These are phyloP conservation scores for Ageneiosus marmoratus DNA, from an alignment of 2,113 vertebrate genomes.

Conservation along the genomic window DNA sequence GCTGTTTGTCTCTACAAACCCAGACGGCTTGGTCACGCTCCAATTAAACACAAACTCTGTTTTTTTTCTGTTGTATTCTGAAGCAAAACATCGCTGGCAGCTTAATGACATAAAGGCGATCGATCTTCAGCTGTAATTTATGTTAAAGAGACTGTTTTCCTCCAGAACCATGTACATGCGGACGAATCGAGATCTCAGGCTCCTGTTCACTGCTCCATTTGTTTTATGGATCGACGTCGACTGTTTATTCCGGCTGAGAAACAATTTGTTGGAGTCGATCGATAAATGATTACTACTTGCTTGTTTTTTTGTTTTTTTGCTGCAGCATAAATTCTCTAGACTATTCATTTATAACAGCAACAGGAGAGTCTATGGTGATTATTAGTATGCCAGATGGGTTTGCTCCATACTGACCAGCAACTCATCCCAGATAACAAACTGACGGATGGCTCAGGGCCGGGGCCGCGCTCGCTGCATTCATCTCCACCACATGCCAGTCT, in stretches of 20 bases:
- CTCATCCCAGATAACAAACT: not conserved
- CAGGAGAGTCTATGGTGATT: not conserved
- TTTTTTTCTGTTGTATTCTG: slow-evolving; percentile 16
- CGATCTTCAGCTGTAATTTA: slow-evolving; percentile 39
- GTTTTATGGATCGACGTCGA: slow-evolving; percentile 10
- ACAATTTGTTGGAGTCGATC: slow-evolving; percentile 32
- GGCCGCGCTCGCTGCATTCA: not conserved
- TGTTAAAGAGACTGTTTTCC: slow-evolving; percentile 32
- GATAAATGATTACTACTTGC: slow-evolving; percentile 42
- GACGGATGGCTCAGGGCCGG: not conserved
- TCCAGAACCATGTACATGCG: slow-evolving; percentile 2
- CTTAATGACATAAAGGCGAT: slow-evolving; percentile 33
- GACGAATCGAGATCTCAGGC: slow-evolving; percentile 12
- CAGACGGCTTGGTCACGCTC: not conserved
- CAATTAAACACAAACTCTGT: slow-evolving; percentile 22
- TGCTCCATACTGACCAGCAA: slow-evolving; percentile 6
- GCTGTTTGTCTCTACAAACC: slow-evolving; percentile 24
- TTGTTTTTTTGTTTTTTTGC: not conserved
- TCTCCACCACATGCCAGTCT: not conserved
- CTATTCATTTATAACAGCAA: not conserved
- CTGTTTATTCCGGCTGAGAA: slow-evolving; percentile 18
- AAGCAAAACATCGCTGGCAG: slow-evolving; percentile 14
- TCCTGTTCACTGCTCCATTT: not conserved
- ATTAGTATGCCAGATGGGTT: slow-evolving; percentile 1
- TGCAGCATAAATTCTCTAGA: not conserved